Evolutionary conservation across 2,797 vertebrate genomes (phyloP).

Genomic region (Clarias fuscus): DNA sequence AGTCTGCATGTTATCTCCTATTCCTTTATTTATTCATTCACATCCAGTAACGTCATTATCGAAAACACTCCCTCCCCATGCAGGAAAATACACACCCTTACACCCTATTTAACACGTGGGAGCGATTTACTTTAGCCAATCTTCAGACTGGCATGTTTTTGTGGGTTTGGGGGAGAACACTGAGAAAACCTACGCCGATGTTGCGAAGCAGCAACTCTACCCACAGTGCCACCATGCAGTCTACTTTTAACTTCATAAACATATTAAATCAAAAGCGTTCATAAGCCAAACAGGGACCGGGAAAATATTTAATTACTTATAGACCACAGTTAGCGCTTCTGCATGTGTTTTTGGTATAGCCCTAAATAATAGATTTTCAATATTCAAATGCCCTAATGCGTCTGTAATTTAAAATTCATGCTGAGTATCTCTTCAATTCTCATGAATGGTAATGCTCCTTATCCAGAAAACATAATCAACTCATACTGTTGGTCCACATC

Average conservation of each 20-base stretch:
- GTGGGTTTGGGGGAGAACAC: background rate
- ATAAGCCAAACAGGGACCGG: background rate
- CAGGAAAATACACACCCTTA: background rate
- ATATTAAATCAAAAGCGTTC: background rate
- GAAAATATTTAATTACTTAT: background rate
- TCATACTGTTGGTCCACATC: background rate
- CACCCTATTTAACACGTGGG: background rate
- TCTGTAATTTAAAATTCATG: slow-evolving; percentile 3
- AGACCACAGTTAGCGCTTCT: background rate
- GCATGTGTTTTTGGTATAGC: background rate
- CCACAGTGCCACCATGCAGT: background rate
- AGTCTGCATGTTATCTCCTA: too few relatives aligned
- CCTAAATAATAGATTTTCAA: background rate
- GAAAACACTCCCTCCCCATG: background rate
- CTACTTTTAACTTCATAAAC: background rate
- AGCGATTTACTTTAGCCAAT: background rate
- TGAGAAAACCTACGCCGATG: background rate
- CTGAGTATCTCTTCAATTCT: background rate
- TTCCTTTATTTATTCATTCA: too few relatives aligned
- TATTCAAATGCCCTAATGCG: background rate
- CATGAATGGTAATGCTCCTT: background rate
- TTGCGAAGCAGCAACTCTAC: background rate
- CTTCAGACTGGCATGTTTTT: background rate
- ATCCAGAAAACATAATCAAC: background rate
- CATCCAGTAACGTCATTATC: too few relatives aligned